A percentile compares a stretch with the other conserved stretches of the same genome.
Evolutionary conservation across 2,888 invertebrate species (phyloP).

Genomic region (Teleiodes luculella): DNA sequence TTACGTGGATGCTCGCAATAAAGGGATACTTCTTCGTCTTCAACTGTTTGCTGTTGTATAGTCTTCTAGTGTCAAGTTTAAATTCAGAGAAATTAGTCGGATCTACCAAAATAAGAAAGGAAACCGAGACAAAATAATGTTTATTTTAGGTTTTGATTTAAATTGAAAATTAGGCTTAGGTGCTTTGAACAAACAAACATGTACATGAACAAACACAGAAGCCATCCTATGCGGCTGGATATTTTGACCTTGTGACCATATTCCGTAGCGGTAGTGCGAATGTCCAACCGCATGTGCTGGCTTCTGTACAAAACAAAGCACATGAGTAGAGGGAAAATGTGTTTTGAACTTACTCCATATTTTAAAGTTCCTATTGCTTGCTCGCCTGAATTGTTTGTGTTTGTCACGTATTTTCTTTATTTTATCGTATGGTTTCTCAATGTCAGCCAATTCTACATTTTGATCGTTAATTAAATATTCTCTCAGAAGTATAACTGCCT

Average conservation of each 20-base stretch:
- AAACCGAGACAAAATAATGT: too few relatives aligned
- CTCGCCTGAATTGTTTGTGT: background rate
- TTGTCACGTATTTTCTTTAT: background rate
- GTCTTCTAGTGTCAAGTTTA: background rate
- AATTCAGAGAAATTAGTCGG: background rate
- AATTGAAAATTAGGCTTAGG: too few relatives aligned
- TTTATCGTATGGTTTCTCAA: background rate
- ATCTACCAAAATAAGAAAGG: background rate
- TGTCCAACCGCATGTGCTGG: too few relatives aligned
- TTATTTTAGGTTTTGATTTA: too few relatives aligned
- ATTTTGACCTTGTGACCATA: too few relatives aligned
- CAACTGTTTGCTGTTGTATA: slow-evolving; percentile 22
- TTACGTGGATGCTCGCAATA: slow-evolving; percentile 57
- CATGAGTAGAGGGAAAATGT: too few relatives aligned
- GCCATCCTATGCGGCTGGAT: too few relatives aligned
- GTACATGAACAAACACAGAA: too few relatives aligned
- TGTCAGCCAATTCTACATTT: background rate
- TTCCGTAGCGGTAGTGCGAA: too few relatives aligned
- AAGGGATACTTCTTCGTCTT: slow-evolving; percentile 57
- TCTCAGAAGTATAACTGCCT: background rate
- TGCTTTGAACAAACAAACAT: too few relatives aligned
- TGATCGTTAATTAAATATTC: background rate
- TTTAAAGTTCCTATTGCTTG: background rate
- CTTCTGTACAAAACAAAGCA: too few relatives aligned
- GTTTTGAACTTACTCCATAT: background rate